Evolutionary conservation across 2,113 vertebrate species (phyloP), one percentile per base, ranked within the genome.

Genomic region (Mus musculus): DNA sequence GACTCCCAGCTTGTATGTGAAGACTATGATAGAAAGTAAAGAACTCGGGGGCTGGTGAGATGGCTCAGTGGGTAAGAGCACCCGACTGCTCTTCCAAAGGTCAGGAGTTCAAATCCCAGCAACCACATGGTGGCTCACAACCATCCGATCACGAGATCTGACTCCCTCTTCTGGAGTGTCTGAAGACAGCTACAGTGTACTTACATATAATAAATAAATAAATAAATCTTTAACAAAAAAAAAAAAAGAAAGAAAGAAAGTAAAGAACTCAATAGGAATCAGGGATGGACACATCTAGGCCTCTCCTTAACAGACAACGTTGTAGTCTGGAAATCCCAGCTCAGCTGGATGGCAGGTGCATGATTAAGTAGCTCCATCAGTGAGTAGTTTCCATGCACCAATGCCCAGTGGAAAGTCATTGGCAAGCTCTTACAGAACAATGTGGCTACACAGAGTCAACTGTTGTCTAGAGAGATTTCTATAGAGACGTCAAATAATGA

Each of bases 261-360:
- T 33, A 65, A 86, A 88, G 39, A 89, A 28, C 5, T 5, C 56
- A 73, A 11, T 81, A 76, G 78, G 75, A n/a, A 63, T 30, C 11
- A 13, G 75, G 39, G 9, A 54, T 1, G 16, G 65, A 65, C 26
- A 36, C 2, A 33, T 16, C 28, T 5, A 33, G 9, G 39, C 26
- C 59, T 84, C 20, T 59, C 24, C 13, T 72, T 49, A 26, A 67
- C 3, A 22, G 63, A 56, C 61, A 28, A 88, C 4, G 28, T 7
- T 4, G 16, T 49, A 92, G 80, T 30, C 61, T 5, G 39, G 96
- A 96, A 97, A 94, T 67, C 9, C 39, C 39, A 82, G 69, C 80
- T 84, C 89, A 86, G 67, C 30, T 67, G 42, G 10, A 42, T 14
- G 61, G 82, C 59, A 95, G 86, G 26, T 84, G 94, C 52, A 10